phyloP scores from a whole-genome alignment of 2,113 vertebrate genomes.

The Uropsilus gracilis region DNA sequence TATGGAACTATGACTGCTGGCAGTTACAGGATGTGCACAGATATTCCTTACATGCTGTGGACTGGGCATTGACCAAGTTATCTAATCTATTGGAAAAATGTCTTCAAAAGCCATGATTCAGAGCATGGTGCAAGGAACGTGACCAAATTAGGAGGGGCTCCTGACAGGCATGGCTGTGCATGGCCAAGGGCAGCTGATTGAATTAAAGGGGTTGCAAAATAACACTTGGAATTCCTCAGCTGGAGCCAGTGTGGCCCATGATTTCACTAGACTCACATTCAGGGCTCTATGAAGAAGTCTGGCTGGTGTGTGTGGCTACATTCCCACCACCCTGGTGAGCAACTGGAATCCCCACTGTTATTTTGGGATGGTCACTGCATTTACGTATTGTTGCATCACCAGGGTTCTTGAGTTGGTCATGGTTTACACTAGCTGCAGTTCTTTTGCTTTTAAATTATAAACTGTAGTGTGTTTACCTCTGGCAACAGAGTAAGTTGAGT shows the following conservation, averaged over 20 bases:
- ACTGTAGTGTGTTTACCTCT: neutral
- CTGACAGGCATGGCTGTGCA: neutral
- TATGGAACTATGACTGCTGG: neutral
- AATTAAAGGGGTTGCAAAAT: neutral
- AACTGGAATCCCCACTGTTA: neutral
- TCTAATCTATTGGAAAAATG: neutral
- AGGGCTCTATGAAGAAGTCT: neutral
- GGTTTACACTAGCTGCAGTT: neutral
- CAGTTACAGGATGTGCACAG: neutral
- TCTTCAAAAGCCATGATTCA: neutral
- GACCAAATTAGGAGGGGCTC: neutral
- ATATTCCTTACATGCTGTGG: neutral
- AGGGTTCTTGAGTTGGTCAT: neutral
- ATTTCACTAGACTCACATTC: neutral
- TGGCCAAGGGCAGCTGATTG: neutral
- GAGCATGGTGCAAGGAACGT: neutral
- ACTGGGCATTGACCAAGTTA: neutral
- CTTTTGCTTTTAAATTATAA: constrained; percentile 1
- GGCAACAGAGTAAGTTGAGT: neutral
- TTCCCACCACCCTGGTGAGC: neutral
- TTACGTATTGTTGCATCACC: neutral
- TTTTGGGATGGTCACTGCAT: neutral
- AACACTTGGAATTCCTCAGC: neutral
- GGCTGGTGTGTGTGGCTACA: neutral
- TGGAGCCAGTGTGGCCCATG: neutral